Base-by-base conservation (phyloP, 2,113 vertebrate species). In the Xyrauchen texanus region DNA sequence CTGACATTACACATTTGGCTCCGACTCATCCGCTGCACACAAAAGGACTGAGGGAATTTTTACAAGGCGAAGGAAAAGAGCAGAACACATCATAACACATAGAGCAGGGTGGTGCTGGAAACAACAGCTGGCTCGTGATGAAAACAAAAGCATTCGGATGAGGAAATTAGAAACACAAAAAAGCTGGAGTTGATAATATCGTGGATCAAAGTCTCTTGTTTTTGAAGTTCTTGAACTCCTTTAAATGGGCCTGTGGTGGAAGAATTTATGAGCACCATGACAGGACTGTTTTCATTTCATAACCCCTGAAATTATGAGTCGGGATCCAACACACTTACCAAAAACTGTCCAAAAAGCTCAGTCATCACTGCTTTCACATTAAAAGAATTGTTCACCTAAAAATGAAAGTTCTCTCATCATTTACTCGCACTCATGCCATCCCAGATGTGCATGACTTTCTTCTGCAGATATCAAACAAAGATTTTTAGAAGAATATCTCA, bases 131-230 rank as follows among this genome's bases (percentile, higher is more conserved):
- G 91, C 83, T 53, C n/a, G 0, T 86, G 91, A 91, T 91, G 83
- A 92, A 91, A 92, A 89, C 89, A 87, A 34, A 34, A 91, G 85
- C 81, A 83, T 85, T 85, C 84, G 77, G 81, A 90, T 71, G 87
- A 87, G 91, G 90, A 92, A 93, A 93, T 92, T 91, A 89, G 81
- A 92, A 93, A 93, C 89, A 90, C 86, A 87, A 88, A 73, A 90
- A 89, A 88, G 86, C 91, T 93, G 91, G 87, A 88, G 85, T 88
- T 90, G 90, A 92, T 90, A 90, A 91, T 92, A 88, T 87, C 81
- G 79, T 76, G 85, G 91, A 92, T 92, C 90, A 93, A 93, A 93
- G 90, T 81, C 69, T 88, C 83, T 64, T 64, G 82, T 79, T 85
- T 88, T 77, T 85, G 67, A 87, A 85, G 84, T 81, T 81, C 73